A percentile compares a stretch with the other conserved stretches of the same genome.
Evolutionary conservation across 1,140 invertebrate genomes (phyloP).

Genomic region (Drosophila sp.): DNA sequence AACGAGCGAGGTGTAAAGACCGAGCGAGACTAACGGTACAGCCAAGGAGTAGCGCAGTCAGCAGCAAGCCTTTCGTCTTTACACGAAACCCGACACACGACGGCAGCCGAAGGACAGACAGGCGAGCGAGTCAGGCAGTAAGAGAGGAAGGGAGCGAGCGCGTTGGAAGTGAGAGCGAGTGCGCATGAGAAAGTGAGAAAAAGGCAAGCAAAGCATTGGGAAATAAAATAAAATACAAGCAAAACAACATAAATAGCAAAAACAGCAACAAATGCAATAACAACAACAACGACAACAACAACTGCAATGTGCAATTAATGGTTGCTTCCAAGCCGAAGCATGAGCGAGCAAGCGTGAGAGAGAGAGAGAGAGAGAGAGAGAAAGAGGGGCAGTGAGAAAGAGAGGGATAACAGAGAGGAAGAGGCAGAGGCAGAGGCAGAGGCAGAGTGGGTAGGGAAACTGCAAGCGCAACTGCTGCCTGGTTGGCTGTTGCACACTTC

Average conservation of each 20-base stretch:
- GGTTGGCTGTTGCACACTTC: conserved; percentile 76
- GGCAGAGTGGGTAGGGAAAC: conserved; percentile 9
- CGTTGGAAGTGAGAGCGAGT: conserved; percentile 41
- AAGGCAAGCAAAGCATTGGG: conserved; percentile 51
- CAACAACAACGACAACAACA: conserved; percentile 34
- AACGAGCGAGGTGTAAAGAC: conserved; percentile 81
- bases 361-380: background rate
- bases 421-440: too few species aligned
- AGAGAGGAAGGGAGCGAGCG: conserved; percentile 12
- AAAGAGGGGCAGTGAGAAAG: too few species aligned
- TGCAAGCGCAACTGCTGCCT: conserved; percentile 52
- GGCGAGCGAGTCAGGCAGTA: conserved; percentile 19
- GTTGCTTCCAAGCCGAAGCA: conserved; percentile 25
- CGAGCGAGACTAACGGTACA: conserved; percentile 76
- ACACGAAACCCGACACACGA: conserved; percentile 36
- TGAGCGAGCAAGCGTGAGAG: conserved; percentile 14
- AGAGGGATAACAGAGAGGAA: too few species aligned
- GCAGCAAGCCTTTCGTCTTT: conserved; percentile 28
- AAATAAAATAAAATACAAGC: conserved; percentile 83
- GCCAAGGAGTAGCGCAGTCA: conserved; percentile 64
- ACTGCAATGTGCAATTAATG: conserved; percentile 71
- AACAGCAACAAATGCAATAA: conserved; percentile 55
- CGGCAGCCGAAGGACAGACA: conserved; percentile 24
- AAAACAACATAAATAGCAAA: conserved; percentile 77
- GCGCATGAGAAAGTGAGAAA: conserved; percentile 46